Evolutionary conservation across 2,797 vertebrate genomes (phyloP), one percentile per base, ranked within the genome.

Genomic region (Botia kubotai): DNA sequence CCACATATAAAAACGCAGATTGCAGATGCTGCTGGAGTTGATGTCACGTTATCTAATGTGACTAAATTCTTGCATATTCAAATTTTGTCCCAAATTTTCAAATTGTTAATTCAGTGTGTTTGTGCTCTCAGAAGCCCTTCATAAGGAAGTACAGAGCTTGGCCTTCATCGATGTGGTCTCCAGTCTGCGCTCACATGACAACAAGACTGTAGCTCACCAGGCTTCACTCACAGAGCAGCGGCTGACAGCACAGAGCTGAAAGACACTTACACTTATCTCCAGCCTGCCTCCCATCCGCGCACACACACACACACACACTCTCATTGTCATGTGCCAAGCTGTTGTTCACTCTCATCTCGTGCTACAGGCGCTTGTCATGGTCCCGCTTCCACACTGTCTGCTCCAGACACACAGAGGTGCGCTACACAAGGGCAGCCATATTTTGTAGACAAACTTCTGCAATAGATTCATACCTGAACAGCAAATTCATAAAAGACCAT

Each of bases 151-250:
- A 55, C 96, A 96, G 91, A 95, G 92, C 89, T 90, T 98, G 95
- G 94, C 95, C 0, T 98, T 99, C 87, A 95, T 97, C 85, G 96
- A 98, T 52, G 95, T 99, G 48, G 88, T 99, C 81, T 97, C 97
- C 80, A 96, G 96, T 90, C 96, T 99, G 84, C 93, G 97, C 82
- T 95, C 95, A 82, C 97, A 99, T 0, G 98, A 99, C 89, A 99
- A 98, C 95, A 99, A 98, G 93, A 97, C 95, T 58, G 98, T 99
- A 36, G 96, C 98, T 21, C 97, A 99, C 80, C 97, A 99, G 94
- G 98, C 98, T 65, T 98, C 94, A 43, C 94, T 98, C 86, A 99
- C 97, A 83, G 98, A 99, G 96, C 98, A 98, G 94, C 96, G 96
- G 90, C 94, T 99, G 81, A 95, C 96, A 0, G 96, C 97, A 85